These are phyloP conservation scores for Sussaba pulchella DNA, from an alignment of 2,888 invertebrate species.

Conservation along the genomic window DNA sequence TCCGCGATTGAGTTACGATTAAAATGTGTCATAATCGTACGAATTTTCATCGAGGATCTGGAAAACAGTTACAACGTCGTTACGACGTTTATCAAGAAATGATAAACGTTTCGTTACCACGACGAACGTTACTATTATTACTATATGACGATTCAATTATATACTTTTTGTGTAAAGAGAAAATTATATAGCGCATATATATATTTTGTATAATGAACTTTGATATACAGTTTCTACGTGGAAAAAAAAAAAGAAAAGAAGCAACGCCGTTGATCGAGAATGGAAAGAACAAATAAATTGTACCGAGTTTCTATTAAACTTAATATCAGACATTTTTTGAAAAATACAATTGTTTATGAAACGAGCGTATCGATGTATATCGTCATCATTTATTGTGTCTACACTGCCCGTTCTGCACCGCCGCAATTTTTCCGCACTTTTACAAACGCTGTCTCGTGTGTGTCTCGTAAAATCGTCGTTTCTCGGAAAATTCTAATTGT, in stretches of 20 bases:
- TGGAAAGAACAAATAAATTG: conserved; percentile 1
- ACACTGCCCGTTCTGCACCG: conserved; percentile 27
- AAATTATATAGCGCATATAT: conserved; percentile 38
- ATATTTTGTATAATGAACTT: conserved; percentile 57
- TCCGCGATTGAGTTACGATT: conserved; percentile 24
- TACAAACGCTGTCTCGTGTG: conserved; percentile 19
- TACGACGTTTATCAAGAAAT: conserved; percentile 1
- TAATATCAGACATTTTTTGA: conserved; percentile 6
- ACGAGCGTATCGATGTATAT: not conserved
- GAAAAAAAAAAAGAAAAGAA: not conserved
- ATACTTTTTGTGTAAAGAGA: conserved; percentile 13
- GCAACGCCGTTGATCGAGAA: not conserved
- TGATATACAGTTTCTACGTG: conserved; percentile 46
- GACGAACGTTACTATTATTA: conserved; percentile 23
- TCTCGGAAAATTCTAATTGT: conserved; percentile 1
- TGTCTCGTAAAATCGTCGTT: conserved; percentile 38
- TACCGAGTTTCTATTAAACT: conserved; percentile 21
- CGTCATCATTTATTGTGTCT: conserved; percentile 11
- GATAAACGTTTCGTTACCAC: conserved; percentile 4
- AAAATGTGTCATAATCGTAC: not conserved
- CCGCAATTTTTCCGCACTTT: conserved; percentile 7
- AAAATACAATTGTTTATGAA: conserved; percentile 46
- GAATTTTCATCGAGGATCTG: conserved; percentile 22
- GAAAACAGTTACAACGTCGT: conserved; percentile 5
- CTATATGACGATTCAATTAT: conserved; percentile 8